Evolutionary conservation across 2,797 vertebrate genomes (phyloP).

Genomic region (Rachycentron canadum): DNA sequence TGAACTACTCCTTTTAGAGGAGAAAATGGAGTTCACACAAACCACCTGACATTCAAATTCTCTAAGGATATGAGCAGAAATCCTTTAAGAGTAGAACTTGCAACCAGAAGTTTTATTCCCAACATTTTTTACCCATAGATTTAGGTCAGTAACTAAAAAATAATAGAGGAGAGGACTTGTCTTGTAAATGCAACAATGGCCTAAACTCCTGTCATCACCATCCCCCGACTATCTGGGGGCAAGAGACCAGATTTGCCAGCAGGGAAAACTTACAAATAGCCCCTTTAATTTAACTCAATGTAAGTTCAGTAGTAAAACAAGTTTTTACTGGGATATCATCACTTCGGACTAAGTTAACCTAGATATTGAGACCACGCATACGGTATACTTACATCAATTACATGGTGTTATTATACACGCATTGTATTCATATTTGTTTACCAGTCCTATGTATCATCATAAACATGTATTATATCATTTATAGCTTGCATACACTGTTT

Average conservation of each 20-base stretch:
- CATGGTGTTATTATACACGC: too few relatives aligned
- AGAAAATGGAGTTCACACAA: constrained; percentile 59
- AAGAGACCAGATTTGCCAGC: too few relatives aligned
- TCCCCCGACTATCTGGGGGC: too few relatives aligned
- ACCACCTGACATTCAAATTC: constrained; percentile 55
- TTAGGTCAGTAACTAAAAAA: not conserved
- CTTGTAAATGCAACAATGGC: too few relatives aligned
- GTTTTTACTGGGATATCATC: not conserved
- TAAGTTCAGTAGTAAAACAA: not conserved
- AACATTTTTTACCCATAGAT: constrained; percentile 12
- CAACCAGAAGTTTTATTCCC: constrained; percentile 21
- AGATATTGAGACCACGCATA: not conserved
- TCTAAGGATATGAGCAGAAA: constrained; percentile 28
- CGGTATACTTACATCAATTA: not conserved
- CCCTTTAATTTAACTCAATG: too few relatives aligned
- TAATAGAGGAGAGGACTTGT: not conserved
- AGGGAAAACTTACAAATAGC: too few relatives aligned
- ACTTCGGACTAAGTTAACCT: not conserved
- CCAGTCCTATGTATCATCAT: not conserved
- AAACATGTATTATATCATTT: not conserved
- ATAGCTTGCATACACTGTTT: too few relatives aligned
- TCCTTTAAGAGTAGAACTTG: constrained; percentile 31
- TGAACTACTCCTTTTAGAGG: constrained; percentile 56
- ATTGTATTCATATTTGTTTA: not conserved
- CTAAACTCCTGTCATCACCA: too few relatives aligned